Base-by-base conservation (phyloP, 1,140 invertebrate species). In the Rhynchophorus ferrugineus region DNA sequence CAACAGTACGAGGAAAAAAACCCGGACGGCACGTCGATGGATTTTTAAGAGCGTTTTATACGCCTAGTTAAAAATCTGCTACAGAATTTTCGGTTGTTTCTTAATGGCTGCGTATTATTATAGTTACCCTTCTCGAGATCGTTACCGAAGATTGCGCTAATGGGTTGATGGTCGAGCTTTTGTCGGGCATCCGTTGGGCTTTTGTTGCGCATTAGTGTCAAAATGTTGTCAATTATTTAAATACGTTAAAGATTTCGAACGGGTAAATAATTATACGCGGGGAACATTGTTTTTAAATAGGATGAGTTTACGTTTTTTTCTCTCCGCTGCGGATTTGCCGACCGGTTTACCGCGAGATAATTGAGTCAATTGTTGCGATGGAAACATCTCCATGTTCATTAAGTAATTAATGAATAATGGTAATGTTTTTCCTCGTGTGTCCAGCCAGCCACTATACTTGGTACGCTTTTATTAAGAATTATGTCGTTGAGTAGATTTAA, bases 151-250 rank as follows among this genome's bases (percentile, higher is more conserved):
- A 52, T 52, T 44, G 39, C 37, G 42, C 45, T 52, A 52, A 52
- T 52, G 49, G 49, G 49, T 45, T 45, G 43, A 52, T 44, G 49
- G 16, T 52, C 42, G 42, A 18, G 35, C 37, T 18, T 41, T 52
- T 52, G 44, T 52, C 49, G 37, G 49, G 45, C 44, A 33, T 38
- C 36, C 34, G 43, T 24, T 17, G 5, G 20, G 43, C 49, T 45
- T 52, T 52, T 52, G 49, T 52, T 52, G 34, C 35, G 49, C 49
- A 52, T 52, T 52, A 52, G 49, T 52, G 49, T 52, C 49, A 52
- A 52, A 52, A 52, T 42, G 49, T 52, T 42, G 49, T 42, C 44
- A 52, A 52, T 52, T 52, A 52, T 52, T 52, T 52, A 52, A 52
- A 52, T 52, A 52, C 49, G 24, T 52, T 14, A 14, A 52, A 42